phyloP scores from a whole-genome alignment of 2,888 invertebrate genomes.

The Drosophila austrosaltans region DNA sequence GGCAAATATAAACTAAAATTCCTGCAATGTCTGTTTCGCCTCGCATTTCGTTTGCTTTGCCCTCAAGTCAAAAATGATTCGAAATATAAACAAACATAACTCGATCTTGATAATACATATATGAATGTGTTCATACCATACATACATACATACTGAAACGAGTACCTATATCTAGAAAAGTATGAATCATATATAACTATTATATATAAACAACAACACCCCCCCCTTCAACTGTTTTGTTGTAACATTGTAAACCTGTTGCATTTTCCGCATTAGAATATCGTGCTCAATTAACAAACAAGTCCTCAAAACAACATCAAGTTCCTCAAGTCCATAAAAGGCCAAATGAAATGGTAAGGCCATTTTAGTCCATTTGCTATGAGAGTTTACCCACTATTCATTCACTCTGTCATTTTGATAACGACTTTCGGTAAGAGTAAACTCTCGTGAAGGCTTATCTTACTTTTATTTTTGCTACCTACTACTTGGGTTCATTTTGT shows the following conservation, averaged over 20 bases:
- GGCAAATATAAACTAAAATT: constrained; percentile 18
- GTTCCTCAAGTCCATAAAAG: constrained; percentile 58
- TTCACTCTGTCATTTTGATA: constrained; percentile 11
- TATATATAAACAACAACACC: neutral
- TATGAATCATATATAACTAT: constrained; percentile 55
- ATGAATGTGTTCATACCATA: constrained; percentile 13
- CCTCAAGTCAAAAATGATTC: constrained; percentile 22
- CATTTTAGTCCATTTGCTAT: constrained; percentile 9
- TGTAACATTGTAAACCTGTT: constrained; percentile 60
- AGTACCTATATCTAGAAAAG: neutral
- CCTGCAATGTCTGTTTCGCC: constrained; percentile 3
- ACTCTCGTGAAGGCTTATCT: constrained; percentile 47
- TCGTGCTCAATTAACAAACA: constrained; percentile 67
- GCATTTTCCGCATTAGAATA: constrained; percentile 68
- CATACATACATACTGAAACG: constrained; percentile 3
- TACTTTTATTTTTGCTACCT: constrained; percentile 3
- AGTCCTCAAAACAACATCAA: constrained; percentile 47
- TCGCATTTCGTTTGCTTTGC: constrained; percentile 1
- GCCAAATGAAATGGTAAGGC: constrained; percentile 31
- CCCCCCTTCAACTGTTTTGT: neutral
- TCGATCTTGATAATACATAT: constrained; percentile 48
- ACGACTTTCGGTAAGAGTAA: constrained; percentile 28
- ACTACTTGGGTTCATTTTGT: neutral
- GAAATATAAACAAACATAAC: constrained; percentile 34
- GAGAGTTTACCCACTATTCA: neutral